Base-by-base conservation (phyloP, 2,888 invertebrate genomes). In the Drosophila setosimentum region DNA sequence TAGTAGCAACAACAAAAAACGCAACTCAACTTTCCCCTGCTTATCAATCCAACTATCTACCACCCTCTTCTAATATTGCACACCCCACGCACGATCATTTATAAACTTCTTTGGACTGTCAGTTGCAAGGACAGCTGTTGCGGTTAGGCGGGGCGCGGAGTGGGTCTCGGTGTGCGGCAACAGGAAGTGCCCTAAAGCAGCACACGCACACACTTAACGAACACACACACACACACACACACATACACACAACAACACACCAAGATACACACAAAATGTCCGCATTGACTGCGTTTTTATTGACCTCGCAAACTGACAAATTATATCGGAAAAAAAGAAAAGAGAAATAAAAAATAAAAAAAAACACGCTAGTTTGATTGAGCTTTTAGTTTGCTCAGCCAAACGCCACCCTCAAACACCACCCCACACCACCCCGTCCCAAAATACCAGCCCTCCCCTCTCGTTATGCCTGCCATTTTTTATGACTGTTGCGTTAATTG, bases 301-400 rank as follows among this genome's bases (percentile, higher is more conserved):
- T 76, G 77, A 69, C 72, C 78, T 65, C 64, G 48, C 60, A 37
- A 63, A 57, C 66, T 63, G 51, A 60, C 62, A 55, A 51, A 68
- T 62, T 42, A 49, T 33, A 48, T 59, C 60, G 59, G 51, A 50
- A 48, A 35, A 54, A 33, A 13, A 33, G 13, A 42, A 67, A 67
- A 61, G 11, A 50, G n/a, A 58, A 50, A n/a, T 48, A 67, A 67
- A 66, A 18, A 51, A 69, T 51, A 68, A 51, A 55, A 33, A 78
- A 66, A 73, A 77, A 65, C 76, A 72, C 80, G 80, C 83, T 62
- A 89, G 73, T 85, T 87, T 85, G 81, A 88, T 86, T 88, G 87
- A 78, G 75, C 86, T 78, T 78, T 86, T 75, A 74, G 74, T 76
- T 73, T 60, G 54, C 45, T 37, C 64, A 48, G 16, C 49, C 57